Evolutionary conservation across 2,888 invertebrate genomes (phyloP).

Genomic region (Eueremaeus valkanovi): DNA sequence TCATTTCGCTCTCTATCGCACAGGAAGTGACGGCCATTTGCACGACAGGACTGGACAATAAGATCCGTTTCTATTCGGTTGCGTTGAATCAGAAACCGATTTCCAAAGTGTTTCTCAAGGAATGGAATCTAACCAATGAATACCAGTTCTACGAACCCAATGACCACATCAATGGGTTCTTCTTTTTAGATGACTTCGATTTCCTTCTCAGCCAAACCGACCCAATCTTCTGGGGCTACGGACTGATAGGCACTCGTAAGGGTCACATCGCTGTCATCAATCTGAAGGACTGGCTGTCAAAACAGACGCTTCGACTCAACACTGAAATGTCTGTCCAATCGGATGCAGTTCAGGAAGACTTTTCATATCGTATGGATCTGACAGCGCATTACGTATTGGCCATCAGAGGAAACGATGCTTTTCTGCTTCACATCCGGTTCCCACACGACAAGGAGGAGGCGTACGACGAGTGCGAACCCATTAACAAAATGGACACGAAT

Average conservation of each 20-base stretch:
- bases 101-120: not conserved
- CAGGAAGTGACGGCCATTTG: constrained; percentile 36
- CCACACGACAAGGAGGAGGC: constrained; percentile 6
- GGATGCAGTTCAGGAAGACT: not conserved
- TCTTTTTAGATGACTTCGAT: constrained; percentile 38
- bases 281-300: constrained; percentile 11
- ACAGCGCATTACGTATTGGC: constrained; percentile 38
- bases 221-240: constrained; percentile 31
- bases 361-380: constrained; percentile 35
- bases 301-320: constrained; percentile 15
- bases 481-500: not conserved
- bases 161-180: constrained; percentile 26
- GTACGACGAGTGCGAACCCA: not conserved
- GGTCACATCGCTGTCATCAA: constrained; percentile 38
- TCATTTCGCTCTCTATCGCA: constrained; percentile 28
- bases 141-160: constrained; percentile 4
- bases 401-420: constrained; percentile 28
- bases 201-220: constrained; percentile 28
- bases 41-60: constrained; percentile 36
- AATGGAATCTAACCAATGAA: constrained; percentile 31
- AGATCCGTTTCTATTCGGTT: constrained; percentile 33
- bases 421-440: constrained; percentile 19
- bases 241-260: constrained; percentile 27
- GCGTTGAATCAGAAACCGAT: not conserved
- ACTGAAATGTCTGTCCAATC: not conserved